Evolutionary conservation across 2,888 invertebrate species (phyloP).

Genomic region (Melitaea athalia): DNA sequence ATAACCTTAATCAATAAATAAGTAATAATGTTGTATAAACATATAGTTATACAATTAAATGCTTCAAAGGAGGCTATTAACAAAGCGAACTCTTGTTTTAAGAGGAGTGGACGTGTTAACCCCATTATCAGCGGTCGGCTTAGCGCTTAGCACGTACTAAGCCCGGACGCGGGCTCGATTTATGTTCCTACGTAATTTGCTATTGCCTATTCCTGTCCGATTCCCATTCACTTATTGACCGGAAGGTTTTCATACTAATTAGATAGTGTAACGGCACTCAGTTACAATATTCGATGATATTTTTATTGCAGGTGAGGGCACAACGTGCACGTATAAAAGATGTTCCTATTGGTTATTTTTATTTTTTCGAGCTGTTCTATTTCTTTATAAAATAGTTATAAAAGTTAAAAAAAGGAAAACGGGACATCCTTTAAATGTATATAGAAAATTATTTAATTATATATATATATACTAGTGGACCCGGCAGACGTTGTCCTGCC

Average conservation of each 20-base stretch:
- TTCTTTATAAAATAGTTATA: too few relatives aligned
- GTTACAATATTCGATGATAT: neutral
- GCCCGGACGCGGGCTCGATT: conserved; percentile 70
- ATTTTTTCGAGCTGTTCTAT: too few relatives aligned
- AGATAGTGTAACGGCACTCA: neutral
- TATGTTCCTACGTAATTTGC: conserved; percentile 72
- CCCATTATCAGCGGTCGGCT: conserved; percentile 73
- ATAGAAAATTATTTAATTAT: too few relatives aligned
- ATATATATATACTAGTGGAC: too few relatives aligned
- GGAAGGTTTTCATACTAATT: conserved; percentile 45
- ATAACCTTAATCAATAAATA: neutral
- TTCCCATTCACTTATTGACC: conserved; percentile 69
- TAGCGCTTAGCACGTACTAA: conserved; percentile 57
- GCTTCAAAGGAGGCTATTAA: conserved; percentile 33
- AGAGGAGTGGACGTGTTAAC: conserved; percentile 70
- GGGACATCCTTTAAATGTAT: too few relatives aligned
- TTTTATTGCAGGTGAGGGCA: neutral
- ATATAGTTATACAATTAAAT: conserved; percentile 20
- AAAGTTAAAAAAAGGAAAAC: too few relatives aligned
- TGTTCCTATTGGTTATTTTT: too few relatives aligned
- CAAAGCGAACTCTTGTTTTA: conserved; percentile 56
- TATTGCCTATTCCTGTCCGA: conserved; percentile 49
- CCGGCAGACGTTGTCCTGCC: too few relatives aligned
- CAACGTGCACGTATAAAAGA: too few relatives aligned
- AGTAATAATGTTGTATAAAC: neutral